phyloP scores from a whole-genome alignment of 1,140 invertebrate genomes.

The Ooceraea biroi region DNA sequence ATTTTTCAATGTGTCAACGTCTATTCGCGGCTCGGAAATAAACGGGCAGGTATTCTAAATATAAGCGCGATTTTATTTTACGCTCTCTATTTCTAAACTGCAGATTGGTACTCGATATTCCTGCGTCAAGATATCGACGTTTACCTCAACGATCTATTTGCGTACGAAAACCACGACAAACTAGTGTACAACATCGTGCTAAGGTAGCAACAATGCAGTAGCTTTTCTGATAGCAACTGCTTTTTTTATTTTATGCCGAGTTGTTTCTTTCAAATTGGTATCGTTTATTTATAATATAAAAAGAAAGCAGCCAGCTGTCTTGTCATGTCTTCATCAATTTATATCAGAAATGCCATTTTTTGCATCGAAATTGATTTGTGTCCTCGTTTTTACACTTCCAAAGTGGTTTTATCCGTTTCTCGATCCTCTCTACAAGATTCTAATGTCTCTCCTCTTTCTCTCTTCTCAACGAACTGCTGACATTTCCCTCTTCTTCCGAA shows the following conservation, averaged over 20 bases:
- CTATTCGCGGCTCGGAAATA: slow-evolving; percentile 16
- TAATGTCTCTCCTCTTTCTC: too few relatives aligned
- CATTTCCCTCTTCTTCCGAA: slow-evolving; percentile 11
- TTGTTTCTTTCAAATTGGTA: neutral
- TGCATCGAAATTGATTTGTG: neutral
- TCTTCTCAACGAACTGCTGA: slow-evolving; percentile 33
- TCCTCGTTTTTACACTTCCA: neutral
- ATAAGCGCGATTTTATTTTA: neutral
- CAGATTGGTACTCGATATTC: neutral
- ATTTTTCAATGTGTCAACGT: neutral
- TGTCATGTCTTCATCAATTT: slow-evolving; percentile 1
- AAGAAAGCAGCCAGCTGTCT: neutral
- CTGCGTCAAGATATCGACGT: neutral
- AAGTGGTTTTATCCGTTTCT: neutral
- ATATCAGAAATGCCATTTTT: neutral
- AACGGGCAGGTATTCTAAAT: neutral
- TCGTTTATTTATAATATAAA: neutral
- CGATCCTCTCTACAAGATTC: neutral
- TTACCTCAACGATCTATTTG: slow-evolving; percentile 8
- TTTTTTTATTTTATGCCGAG: neutral
- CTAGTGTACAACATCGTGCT: neutral
- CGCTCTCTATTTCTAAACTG: neutral
- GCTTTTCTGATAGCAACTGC: neutral
- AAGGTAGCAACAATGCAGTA: neutral
- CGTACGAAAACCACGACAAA: too few relatives aligned